Conservation (phyloP, 2,888 invertebrate genomes). For the Mycalesis mineus region DNA sequence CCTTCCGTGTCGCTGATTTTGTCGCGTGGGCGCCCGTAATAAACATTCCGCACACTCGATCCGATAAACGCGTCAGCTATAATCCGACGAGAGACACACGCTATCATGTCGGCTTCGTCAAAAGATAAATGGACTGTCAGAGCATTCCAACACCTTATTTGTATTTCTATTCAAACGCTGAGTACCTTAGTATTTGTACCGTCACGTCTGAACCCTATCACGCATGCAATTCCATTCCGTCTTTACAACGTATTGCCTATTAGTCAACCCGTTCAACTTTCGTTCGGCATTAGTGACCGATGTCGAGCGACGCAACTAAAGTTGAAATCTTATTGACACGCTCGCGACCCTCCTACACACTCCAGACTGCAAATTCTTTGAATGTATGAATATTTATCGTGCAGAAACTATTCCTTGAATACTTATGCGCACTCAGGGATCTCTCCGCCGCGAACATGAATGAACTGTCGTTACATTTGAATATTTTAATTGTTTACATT, state of each 20-base stretch:
- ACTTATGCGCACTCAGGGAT: constrained; percentile 37
- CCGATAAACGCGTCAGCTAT: constrained; percentile 12
- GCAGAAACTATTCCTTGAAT: constrained; percentile 39
- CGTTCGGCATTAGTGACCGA: constrained; percentile 33
- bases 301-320: constrained; percentile 39
- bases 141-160: constrained; percentile 18
- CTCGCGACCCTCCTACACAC: constrained; percentile 44
- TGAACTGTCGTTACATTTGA: constrained; percentile 34
- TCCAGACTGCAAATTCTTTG: constrained; percentile 36
- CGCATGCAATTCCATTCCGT: constrained; percentile 32
- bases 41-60: constrained; percentile 28
- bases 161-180: constrained; percentile 25
- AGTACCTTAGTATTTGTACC: constrained; percentile 23
- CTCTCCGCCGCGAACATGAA: constrained; percentile 26
- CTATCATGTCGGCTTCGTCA: constrained; percentile 20
- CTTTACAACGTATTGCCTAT: neutral
- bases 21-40: constrained; percentile 37
- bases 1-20: constrained; percentile 61
- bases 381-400: constrained; percentile 48
- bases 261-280: constrained; percentile 37
- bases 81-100: constrained; percentile 11
- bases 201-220: constrained; percentile 32
- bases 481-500: no score
- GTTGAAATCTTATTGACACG: constrained; percentile 58
- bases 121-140: constrained; percentile 36